phyloP scores from a whole-genome alignment of 92 coral and sea anemone genomes.

The Zoanthus gigantus region DNA sequence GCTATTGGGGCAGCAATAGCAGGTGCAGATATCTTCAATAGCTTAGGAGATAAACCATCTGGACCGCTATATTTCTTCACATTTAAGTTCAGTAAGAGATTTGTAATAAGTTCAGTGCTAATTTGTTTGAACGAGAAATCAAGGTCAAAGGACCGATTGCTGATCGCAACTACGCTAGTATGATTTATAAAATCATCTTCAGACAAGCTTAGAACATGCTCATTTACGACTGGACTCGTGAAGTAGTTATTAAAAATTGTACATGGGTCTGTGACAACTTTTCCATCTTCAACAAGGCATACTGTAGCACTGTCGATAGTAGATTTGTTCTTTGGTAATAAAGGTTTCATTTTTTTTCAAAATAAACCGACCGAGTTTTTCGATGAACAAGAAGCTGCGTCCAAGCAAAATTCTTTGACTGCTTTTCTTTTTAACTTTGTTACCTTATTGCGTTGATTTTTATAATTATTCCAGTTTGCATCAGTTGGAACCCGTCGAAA shows the following conservation, averaged over 20 bases:
- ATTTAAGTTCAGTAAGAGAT: no score
- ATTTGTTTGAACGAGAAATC: constrained; percentile 30
- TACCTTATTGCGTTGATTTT: constrained; percentile 64
- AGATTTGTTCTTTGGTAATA: constrained; percentile 54
- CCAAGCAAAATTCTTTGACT: constrained; percentile 55
- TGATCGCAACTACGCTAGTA: constrained; percentile 34
- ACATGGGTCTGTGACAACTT: constrained; percentile 39
- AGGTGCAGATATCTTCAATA: constrained; percentile 37
- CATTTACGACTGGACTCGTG: constrained; percentile 20
- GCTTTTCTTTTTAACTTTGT: constrained; percentile 60
- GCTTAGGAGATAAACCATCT: constrained; percentile 29
- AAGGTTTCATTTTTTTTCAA: constrained; percentile 67
- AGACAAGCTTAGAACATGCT: constrained; percentile 12
- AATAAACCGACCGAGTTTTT: constrained; percentile 49
- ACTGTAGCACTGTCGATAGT: constrained; percentile 39
- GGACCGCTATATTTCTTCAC: no score
- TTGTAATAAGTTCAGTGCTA: no score
- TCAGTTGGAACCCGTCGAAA: constrained; percentile 53
- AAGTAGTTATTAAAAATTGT: constrained; percentile 34
- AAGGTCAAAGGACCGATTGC: constrained; percentile 8
- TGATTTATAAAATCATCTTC: constrained; percentile 40
- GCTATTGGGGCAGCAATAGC: constrained; percentile 49
- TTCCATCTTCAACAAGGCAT: constrained; percentile 57
- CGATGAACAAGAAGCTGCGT: constrained; percentile 53
- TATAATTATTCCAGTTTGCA: constrained; percentile 58